phyloP scores from a whole-genome alignment of 37 sponge, comb jelly and placozoan species.

The Dysidea cf. avara region DNA sequence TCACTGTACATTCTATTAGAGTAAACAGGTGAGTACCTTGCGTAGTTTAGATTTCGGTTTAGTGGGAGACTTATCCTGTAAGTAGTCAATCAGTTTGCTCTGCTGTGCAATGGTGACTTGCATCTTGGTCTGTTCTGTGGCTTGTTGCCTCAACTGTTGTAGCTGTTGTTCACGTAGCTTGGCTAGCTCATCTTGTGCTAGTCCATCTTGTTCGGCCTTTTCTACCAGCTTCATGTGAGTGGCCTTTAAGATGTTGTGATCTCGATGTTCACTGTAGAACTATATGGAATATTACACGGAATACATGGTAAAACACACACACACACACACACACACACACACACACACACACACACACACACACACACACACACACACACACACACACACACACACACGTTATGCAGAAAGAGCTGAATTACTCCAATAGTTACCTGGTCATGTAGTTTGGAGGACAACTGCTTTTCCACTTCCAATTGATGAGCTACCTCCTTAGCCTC shows the following conservation, averaged over 20 bases:
- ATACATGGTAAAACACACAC: too few species aligned
- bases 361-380: slow-evolving; percentile 25
- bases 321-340: slow-evolving; percentile 5
- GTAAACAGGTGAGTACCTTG: background rate
- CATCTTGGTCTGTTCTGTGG: slow-evolving; percentile 40
- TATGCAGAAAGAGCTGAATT: too few species aligned
- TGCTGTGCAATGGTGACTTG: slow-evolving; percentile 70
- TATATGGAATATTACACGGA: background rate
- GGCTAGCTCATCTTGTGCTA: slow-evolving; percentile 20
- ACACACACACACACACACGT: slow-evolving; percentile 13
- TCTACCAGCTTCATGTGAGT: slow-evolving; percentile 62
- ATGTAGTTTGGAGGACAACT: slow-evolving; percentile 37
- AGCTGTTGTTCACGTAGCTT: slow-evolving; percentile 14
- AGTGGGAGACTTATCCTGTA: slow-evolving; percentile 10
- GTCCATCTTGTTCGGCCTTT: slow-evolving; percentile 11
- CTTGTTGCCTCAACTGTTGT: background rate
- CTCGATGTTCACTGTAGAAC: slow-evolving; percentile 36
- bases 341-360: slow-evolving; percentile 16
- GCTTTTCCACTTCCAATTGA: slow-evolving; percentile 37
- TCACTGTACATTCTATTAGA: too few species aligned
- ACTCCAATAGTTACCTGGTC: slow-evolving; percentile 37
- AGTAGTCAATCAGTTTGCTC: slow-evolving; percentile 63
- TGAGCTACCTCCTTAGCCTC: slow-evolving; percentile 17
- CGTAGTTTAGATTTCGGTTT: too few species aligned
- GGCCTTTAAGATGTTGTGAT: slow-evolving; percentile 59